phyloP scores from a whole-genome alignment of 2,888 invertebrate genomes.

The Pollenia labialis region DNA sequence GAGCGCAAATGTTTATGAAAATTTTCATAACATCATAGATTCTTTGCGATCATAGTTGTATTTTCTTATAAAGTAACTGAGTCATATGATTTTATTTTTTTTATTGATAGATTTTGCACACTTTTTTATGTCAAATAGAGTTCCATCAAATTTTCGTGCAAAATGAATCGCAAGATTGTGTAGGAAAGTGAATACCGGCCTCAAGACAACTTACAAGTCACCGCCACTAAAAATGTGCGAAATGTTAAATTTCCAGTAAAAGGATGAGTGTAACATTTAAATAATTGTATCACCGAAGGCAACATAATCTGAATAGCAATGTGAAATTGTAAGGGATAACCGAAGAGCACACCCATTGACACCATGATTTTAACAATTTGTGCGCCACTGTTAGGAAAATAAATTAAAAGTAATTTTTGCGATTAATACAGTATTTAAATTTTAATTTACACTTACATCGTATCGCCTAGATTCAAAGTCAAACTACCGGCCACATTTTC shows the following conservation, averaged over 20 bases:
- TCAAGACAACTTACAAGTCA: conserved; percentile 91
- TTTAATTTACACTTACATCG: conserved; percentile 77
- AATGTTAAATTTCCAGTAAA: conserved; percentile 88
- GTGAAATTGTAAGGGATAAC: conserved; percentile 97
- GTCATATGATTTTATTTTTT: too few species aligned
- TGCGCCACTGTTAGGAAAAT: conserved; percentile 87
- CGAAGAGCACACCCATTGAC: conserved; percentile 92
- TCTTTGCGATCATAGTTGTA: too few species aligned
- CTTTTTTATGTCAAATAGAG: too few species aligned
- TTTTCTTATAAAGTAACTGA: too few species aligned
- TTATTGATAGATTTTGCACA: too few species aligned
- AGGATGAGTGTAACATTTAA: conserved; percentile 86
- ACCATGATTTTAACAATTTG: conserved; percentile 93
- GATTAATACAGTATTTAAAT: conserved; percentile 60
- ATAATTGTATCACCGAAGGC: conserved; percentile 87
- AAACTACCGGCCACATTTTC: conserved; percentile 92
- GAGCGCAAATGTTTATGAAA: too few species aligned
- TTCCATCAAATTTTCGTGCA: too few species aligned
- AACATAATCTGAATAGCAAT: conserved; percentile 96
- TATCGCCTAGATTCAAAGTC: conserved; percentile 91
- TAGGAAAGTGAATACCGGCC: neutral
- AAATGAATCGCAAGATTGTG: too few species aligned
- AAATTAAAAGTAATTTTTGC: conserved; percentile 59
- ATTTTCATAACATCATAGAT: too few species aligned
- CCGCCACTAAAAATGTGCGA: conserved; percentile 88